A percentile compares a stretch with the other conserved stretches of the same genome.
Conservation (phyloP, 1,140 invertebrate genomes). For the Heliothis subflexa region DNA sequence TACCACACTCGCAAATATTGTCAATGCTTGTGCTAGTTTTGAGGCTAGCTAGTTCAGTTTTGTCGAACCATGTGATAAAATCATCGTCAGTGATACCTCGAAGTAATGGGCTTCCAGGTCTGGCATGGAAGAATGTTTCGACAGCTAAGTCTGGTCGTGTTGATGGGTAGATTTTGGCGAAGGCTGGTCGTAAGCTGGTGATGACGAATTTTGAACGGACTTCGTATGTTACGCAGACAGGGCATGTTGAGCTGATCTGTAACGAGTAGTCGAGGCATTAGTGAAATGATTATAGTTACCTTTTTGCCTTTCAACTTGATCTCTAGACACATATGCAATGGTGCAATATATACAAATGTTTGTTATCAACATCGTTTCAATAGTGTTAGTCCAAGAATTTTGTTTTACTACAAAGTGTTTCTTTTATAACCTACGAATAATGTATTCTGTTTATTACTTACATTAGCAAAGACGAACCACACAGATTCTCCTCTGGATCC, state of each 20-base stretch:
- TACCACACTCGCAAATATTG: slow-evolving; percentile 84
- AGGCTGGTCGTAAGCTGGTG: slow-evolving; percentile 87
- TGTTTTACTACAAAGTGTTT: too few species aligned
- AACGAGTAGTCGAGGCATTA: slow-evolving; percentile 41
- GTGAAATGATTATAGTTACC: too few species aligned
- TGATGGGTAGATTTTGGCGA: slow-evolving; percentile 88
- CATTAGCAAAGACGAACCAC: slow-evolving; percentile 89
- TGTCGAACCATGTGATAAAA: slow-evolving; percentile 89
- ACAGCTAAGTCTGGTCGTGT: slow-evolving; percentile 87
- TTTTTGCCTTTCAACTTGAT: too few species aligned
- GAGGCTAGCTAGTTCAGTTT: slow-evolving; percentile 81
- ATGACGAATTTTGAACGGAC: slow-evolving; percentile 87
- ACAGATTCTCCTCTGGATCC: slow-evolving; percentile 87
- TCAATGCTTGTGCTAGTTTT: slow-evolving; percentile 78
- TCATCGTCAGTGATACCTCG: slow-evolving; percentile 88
- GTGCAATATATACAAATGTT: too few species aligned
- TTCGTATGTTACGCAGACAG: slow-evolving; percentile 87
- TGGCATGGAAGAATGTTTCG: slow-evolving; percentile 88
- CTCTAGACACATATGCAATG: too few species aligned
- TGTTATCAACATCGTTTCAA: too few species aligned
- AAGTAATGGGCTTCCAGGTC: slow-evolving; percentile 86
- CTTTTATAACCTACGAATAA: too few species aligned
- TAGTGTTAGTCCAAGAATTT: too few species aligned
- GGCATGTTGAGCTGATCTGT: slow-evolving; percentile 86
- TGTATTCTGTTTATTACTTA: slow-evolving; percentile 70